A percentile compares a stretch with the other conserved stretches of the same genome.
Evolutionary conservation across 2,888 invertebrate genomes (phyloP).

Genomic region (Aphodius granarius): DNA sequence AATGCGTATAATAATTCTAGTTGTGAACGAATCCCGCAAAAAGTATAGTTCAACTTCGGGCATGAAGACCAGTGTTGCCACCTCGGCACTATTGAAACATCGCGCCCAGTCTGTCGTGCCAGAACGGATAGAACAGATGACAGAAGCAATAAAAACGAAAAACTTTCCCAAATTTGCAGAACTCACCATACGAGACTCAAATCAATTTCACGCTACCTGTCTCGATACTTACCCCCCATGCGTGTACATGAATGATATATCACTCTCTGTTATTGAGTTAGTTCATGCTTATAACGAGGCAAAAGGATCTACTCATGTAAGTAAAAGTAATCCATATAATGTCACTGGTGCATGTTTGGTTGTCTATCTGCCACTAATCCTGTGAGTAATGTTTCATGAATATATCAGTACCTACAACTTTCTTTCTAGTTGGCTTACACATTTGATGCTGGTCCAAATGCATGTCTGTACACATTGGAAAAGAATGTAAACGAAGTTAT

Average conservation of each 20-base stretch:
- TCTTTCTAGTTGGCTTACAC: constrained; percentile 81
- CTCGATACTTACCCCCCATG: constrained; percentile 94
- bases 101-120: constrained; percentile 76
- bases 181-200: constrained; percentile 95
- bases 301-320: constrained; percentile 64
- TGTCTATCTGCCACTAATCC: too few relatives aligned
- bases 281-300: constrained; percentile 82
- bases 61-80: constrained; percentile 80
- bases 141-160: constrained; percentile 61
- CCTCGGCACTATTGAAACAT: constrained; percentile 79
- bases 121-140: constrained; percentile 64
- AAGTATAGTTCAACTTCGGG: constrained; percentile 85
- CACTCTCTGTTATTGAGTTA: constrained; percentile 76
- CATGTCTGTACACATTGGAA: constrained; percentile 83
- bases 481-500: constrained; percentile 71
- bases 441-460: constrained; percentile 98
- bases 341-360: neutral
- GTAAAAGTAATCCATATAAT: neutral
- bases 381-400: neutral
- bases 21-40: constrained; percentile 83
- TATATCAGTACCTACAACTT: neutral
- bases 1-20: constrained; percentile 85
- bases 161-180: constrained; percentile 88
- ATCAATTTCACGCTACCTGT: constrained; percentile 94
- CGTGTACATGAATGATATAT: constrained; percentile 88